phyloP scores from a whole-genome alignment of 1,140 invertebrate species.

The Ceratosolen fusciceps region DNA sequence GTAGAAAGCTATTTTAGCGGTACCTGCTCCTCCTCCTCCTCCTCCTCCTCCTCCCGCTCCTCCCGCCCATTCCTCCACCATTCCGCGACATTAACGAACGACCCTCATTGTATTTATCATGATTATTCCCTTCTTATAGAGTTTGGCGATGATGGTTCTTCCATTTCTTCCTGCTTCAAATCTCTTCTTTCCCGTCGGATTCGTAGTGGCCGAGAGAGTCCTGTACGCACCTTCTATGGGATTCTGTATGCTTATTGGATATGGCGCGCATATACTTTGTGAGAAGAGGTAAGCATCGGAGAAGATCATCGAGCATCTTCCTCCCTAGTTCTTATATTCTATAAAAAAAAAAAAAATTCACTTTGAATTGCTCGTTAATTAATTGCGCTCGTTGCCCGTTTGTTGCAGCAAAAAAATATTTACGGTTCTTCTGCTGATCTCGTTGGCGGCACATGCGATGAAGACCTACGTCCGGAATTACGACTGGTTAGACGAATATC shows the following conservation, averaged over 20 bases:
- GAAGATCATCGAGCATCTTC: background rate
- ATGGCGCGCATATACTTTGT: slow-evolving; percentile 77
- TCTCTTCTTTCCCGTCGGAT: slow-evolving; percentile 97
- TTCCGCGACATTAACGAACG: too few relatives aligned
- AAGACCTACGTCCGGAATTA: slow-evolving; percentile 90
- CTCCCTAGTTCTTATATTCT: background rate
- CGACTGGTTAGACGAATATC: slow-evolving; percentile 94
- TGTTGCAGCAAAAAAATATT: slow-evolving; percentile 73
- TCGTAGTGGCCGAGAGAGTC: slow-evolving; percentile 95
- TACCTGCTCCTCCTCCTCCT: too few relatives aligned
- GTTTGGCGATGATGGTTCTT: slow-evolving; percentile 87
- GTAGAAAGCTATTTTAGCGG: too few relatives aligned
- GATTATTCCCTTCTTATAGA: slow-evolving; percentile 73
- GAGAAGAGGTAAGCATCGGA: slow-evolving; percentile 69
- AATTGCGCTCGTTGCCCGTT: background rate
- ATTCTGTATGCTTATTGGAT: slow-evolving; percentile 93
- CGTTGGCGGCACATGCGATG: slow-evolving; percentile 82
- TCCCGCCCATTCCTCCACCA: too few relatives aligned
- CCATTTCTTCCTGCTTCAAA: slow-evolving; percentile 97
- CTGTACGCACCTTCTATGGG: slow-evolving; percentile 98
- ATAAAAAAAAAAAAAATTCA: background rate
- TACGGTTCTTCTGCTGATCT: slow-evolving; percentile 75
- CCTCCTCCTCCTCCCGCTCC: background rate
- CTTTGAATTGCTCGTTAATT: background rate
- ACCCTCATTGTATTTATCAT: too few relatives aligned